Evolutionary conservation across 2,888 invertebrate species (phyloP), one percentile per base, ranked within the genome.

Genomic region (Esperia sulphurella): DNA sequence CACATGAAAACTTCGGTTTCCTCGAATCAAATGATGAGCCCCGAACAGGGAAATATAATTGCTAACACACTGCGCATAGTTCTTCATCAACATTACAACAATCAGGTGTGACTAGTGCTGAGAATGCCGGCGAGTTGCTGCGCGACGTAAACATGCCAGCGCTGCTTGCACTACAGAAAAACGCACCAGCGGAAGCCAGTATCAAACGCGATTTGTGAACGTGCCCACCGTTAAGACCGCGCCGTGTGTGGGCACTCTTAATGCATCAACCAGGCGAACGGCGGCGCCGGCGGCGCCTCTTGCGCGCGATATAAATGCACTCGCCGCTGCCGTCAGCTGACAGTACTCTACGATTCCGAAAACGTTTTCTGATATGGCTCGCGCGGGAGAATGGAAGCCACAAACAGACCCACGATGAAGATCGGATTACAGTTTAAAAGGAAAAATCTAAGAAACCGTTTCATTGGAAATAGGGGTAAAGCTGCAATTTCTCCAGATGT

Each of bases 381-480:
- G 37, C 3, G 37, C 2, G 1, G 50, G 52, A 8, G 41, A 47
- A 37, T 47, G 47, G 50, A 48, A 50, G 31, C 3, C 13, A 6
- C 28, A n/a, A 13, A 12, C 28, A n/a, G 7, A 12, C 4, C 13
- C 28, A 14, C 13, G 30, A 38, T 29, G 48, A 55, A 4, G 33
- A 50, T 21, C 51, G 50, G 53, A 48, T 39, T 8, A 29, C 3
- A 10, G 52, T 57, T 10, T 49, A 54, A n/a, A 44, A 49, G 35
- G 14, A 54, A 46, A 48, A 50, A 39, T 46, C 14, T 43, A 13
- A 49, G 39, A 46, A 52, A 54, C 41, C 14, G 46, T 8, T 57
- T 52, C 51, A 37, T 48, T 10, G 47, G 49, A 10, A 49, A 41
- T 12, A 46, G 10, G 12, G 46, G 46, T 6, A 47, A 3, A 14